These are phyloP conservation scores for Margaritifera margaritifera DNA, from an alignment of 2,888 invertebrate species.

Conservation along the genomic window DNA sequence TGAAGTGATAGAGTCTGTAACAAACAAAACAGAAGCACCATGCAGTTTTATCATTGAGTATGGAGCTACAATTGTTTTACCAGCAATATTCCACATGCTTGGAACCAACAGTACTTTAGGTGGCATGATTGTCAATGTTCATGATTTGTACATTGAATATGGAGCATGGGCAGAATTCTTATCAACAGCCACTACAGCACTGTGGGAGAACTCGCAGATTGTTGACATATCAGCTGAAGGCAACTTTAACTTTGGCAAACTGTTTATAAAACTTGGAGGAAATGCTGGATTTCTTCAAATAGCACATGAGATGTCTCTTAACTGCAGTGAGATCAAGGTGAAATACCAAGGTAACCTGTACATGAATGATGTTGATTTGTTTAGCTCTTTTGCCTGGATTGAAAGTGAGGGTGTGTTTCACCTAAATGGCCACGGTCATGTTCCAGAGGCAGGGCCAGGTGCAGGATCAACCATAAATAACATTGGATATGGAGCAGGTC, in stretches of 20 bases:
- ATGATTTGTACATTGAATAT: constrained; percentile 49
- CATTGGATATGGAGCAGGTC: constrained; percentile 54
- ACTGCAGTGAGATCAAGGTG: constrained; percentile 50
- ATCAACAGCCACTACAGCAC: constrained; percentile 56
- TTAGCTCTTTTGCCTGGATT: constrained; percentile 53
- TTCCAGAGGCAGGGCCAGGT: constrained; percentile 40
- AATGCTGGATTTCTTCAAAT: constrained; percentile 47
- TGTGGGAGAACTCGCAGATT: constrained; percentile 45
- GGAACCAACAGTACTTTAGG: constrained; percentile 55
- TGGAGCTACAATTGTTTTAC: constrained; percentile 51
- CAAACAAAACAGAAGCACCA: constrained; percentile 57
- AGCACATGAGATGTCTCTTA: constrained; percentile 21
- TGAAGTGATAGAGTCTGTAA: constrained; percentile 53
- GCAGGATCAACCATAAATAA: constrained; percentile 41
- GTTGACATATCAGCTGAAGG: constrained; percentile 39
- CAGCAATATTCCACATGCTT: constrained; percentile 56
- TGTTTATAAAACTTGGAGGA: constrained; percentile 51
- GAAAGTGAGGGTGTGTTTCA: constrained; percentile 60
- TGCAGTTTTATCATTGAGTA: constrained; percentile 55
- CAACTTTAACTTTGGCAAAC: constrained; percentile 47
- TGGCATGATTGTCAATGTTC: constrained; percentile 49
- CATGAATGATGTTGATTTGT: constrained; percentile 56
- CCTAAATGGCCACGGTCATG: constrained; percentile 50
- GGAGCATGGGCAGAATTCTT: constrained; percentile 40
- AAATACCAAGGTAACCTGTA: constrained; percentile 55